A percentile compares a stretch with the other conserved stretches of the same genome.
phyloP scores from a whole-genome alignment of 2,113 vertebrate species.

The Colistium nudipinnis region DNA sequence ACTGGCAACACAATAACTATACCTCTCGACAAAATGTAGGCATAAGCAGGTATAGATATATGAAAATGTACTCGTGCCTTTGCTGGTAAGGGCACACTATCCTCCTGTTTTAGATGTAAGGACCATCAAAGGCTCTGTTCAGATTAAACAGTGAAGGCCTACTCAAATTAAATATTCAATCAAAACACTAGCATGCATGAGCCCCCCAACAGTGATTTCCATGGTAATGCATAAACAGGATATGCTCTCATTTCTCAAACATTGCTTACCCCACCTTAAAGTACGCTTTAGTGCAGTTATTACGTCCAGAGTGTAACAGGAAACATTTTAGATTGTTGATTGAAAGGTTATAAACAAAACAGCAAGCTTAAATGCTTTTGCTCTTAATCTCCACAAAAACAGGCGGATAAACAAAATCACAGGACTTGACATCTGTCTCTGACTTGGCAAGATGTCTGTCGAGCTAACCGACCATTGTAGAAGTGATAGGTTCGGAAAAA shows the following conservation, averaged over 20 bases:
- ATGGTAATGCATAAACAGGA: too few relatives aligned
- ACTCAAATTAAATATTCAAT: neutral
- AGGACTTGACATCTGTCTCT: neutral
- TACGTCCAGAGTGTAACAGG: neutral
- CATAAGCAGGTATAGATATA: too few relatives aligned
- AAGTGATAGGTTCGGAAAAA: neutral
- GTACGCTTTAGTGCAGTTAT: neutral
- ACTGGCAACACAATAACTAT: too few relatives aligned
- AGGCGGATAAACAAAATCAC: neutral
- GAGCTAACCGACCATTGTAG: neutral
- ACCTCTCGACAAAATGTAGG: too few relatives aligned
- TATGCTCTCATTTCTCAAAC: too few relatives aligned
- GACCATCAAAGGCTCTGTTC: neutral
- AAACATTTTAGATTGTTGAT: neutral
- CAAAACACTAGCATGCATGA: neutral
- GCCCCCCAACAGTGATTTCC: too few relatives aligned
- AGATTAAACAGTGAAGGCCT: neutral
- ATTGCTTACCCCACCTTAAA: too few relatives aligned
- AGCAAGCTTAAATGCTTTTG: neutral
- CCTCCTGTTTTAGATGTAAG: neutral
- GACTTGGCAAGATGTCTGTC: neutral
- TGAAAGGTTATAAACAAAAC: conserved; percentile 3
- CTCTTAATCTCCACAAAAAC: too few relatives aligned
- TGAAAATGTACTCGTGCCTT: too few relatives aligned
- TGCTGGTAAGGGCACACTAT: too few relatives aligned